Evolutionary conservation across 1,140 invertebrate genomes (phyloP).

Genomic region (Drosophila watanabei): DNA sequence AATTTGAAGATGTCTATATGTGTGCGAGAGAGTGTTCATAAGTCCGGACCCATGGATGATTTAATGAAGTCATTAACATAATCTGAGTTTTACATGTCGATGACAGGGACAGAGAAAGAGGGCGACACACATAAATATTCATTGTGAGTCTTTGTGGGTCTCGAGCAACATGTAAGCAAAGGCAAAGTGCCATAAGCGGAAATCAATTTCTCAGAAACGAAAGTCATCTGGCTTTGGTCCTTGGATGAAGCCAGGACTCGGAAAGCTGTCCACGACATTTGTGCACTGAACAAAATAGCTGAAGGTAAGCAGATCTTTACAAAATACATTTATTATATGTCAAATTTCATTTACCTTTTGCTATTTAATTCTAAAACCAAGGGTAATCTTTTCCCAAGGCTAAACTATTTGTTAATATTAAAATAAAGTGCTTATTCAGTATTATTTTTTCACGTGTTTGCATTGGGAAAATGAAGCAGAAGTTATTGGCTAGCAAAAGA

Average conservation of each 20-base stretch:
- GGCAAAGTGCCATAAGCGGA: constrained; percentile 81
- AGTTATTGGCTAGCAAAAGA: constrained; percentile 74
- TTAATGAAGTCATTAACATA: constrained; percentile 75
- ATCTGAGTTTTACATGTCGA: constrained; percentile 58
- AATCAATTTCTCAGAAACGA: constrained; percentile 81
- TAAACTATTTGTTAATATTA: neutral
- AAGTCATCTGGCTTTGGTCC: constrained; percentile 60
- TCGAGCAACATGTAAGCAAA: constrained; percentile 73
- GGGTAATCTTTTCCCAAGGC: too few species aligned
- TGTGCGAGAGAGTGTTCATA: constrained; percentile 6
- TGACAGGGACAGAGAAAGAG: constrained; percentile 31
- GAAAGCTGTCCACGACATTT: constrained; percentile 24
- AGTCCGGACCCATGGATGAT: constrained; percentile 36
- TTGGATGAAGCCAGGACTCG: constrained; percentile 32
- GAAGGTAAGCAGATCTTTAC: too few species aligned
- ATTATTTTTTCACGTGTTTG: constrained; percentile 1
- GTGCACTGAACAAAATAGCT: constrained; percentile 10
- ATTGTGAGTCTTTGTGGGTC: constrained; percentile 46
- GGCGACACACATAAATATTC: constrained; percentile 56
- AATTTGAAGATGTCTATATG: constrained; percentile 44
- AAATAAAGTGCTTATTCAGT: too few species aligned
- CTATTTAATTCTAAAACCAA: too few species aligned
- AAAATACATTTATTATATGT: neutral
- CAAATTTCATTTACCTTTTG: neutral
- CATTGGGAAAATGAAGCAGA: constrained; percentile 61